Base-by-base conservation (phyloP, 2,797 vertebrate genomes). In the Chelon labrosus region DNA sequence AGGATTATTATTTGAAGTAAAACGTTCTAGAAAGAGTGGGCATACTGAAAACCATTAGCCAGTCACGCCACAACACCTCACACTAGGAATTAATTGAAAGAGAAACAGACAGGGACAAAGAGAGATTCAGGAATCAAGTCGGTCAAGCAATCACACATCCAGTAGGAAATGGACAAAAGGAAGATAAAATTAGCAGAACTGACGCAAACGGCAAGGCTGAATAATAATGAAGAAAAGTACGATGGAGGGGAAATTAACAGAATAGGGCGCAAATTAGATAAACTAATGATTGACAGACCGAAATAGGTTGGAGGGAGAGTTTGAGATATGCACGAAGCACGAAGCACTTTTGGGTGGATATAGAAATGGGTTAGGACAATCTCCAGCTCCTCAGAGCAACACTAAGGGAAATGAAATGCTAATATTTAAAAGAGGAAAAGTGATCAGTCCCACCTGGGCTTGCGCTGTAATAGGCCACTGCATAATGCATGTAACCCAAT, bases 401-500 rank as follows among this genome's bases (percentile, higher is more conserved):
- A 68, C 73, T 54, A 51, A 55, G 55, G 37, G 61, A 83, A 85
- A 88, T 83, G 39, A 89, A 86, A 86, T 88, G 83, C 79, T 77
- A 84, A 85, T 86, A 78, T 87, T 86, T 83, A 85, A 85, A 58
- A 72, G 68, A 73, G 66, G 74, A 72, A 61, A 83, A 79, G 79
- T 67, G 77, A 84, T 82, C 35, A 60, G 60, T 83, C 83, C 87
- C 85, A 87, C 82, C 84, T 89, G 88, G 82, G 51, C 73, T 60
- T 14, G 25, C 59, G 65, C 70, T 83, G 67, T 89, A 88, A 90
- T 82, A 81, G 87, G 68, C 81, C 77, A 7, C 73, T 89, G 81
- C 83, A 89, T 91, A 84, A 92, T 90, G 80, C 74, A 91, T 86
- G 87, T 51, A 77, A 68, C 81, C 81, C 80, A 84, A 88, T 82